Percentiles rank a stretch among this genome's conserved stretches.
Evolutionary conservation across 2,888 invertebrate species (phyloP).

Genomic region (Stenotaenia linearis): DNA sequence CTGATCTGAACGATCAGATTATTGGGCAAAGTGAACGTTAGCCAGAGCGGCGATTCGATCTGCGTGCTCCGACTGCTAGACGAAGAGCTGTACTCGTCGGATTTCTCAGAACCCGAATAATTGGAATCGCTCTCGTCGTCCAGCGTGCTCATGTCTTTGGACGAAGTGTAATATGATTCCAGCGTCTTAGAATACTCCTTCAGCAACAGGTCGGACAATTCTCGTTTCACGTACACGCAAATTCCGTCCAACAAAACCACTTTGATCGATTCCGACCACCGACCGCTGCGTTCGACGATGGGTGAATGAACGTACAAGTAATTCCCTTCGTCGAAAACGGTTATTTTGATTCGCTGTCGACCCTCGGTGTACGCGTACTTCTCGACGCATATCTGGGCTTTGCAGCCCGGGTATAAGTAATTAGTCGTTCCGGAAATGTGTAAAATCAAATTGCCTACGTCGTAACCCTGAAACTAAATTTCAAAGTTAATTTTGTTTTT

Average conservation of each 20-base stretch:
- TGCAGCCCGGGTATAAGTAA: not conserved
- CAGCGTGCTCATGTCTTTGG: not conserved
- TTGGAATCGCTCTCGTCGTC: too few species aligned
- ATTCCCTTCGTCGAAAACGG: not conserved
- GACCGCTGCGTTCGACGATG: not conserved
- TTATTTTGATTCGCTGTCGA: not conserved
- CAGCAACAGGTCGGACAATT: not conserved
- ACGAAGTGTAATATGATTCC: not conserved
- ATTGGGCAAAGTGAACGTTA: not conserved
- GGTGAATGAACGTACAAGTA: not conserved
- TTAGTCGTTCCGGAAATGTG: not conserved
- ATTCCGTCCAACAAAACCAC: not conserved
- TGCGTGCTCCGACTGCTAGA: not conserved
- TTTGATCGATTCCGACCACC: not conserved
- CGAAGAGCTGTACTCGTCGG: not conserved
- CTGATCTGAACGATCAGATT: not conserved
- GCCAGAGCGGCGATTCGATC: not conserved
- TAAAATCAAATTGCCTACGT: not conserved
- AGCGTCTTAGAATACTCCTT: not conserved
- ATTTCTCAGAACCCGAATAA: not conserved
- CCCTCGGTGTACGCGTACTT: not conserved
- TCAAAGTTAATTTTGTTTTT: too few species aligned
- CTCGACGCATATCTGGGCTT: not conserved
- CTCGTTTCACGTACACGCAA: not conserved
- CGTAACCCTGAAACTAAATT: not conserved